Conservation (phyloP, 2,797 vertebrate species). For the Delichon dasypus region DNA sequence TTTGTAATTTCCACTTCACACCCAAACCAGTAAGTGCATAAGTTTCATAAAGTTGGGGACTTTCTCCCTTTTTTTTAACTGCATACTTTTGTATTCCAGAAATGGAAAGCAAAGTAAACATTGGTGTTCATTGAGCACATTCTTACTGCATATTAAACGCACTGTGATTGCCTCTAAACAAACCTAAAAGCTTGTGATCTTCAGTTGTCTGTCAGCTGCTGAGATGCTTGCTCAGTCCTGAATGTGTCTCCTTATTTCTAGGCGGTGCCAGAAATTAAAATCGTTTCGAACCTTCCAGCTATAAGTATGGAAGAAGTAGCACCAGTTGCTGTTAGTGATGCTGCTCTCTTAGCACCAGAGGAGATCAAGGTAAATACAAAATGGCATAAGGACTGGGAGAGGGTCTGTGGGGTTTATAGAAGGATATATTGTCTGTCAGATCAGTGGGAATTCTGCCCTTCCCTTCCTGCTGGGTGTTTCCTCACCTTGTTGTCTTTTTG, state of each 20-base stretch:
- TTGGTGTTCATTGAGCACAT: neutral
- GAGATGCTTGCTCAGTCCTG: neutral
- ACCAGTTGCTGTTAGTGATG: conserved; percentile 88
- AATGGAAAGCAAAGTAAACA: neutral
- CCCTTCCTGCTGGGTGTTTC: neutral
- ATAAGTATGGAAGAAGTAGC: conserved; percentile 95
- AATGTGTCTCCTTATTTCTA: conserved; percentile 50
- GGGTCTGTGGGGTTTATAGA: neutral
- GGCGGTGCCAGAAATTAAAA: conserved; percentile 92
- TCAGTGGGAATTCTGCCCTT: neutral
- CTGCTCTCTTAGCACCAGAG: conserved; percentile 93
- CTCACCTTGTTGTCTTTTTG: neutral
- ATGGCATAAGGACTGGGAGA: neutral
- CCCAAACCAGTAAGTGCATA: conserved; percentile 89
- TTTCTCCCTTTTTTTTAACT: neutral
- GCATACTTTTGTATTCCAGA: neutral
- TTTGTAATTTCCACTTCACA: conserved; percentile 98
- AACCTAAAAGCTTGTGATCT: neutral
- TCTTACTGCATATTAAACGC: neutral
- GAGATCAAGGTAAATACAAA: conserved; percentile 87
- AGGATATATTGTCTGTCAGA: neutral
- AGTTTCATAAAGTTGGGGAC: neutral
- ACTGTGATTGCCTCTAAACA: neutral
- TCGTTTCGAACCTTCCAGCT: conserved; percentile 92
- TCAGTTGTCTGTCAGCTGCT: neutral